phyloP scores from a whole-genome alignment of 1,140 invertebrate species.

The Formica exsecta region DNA sequence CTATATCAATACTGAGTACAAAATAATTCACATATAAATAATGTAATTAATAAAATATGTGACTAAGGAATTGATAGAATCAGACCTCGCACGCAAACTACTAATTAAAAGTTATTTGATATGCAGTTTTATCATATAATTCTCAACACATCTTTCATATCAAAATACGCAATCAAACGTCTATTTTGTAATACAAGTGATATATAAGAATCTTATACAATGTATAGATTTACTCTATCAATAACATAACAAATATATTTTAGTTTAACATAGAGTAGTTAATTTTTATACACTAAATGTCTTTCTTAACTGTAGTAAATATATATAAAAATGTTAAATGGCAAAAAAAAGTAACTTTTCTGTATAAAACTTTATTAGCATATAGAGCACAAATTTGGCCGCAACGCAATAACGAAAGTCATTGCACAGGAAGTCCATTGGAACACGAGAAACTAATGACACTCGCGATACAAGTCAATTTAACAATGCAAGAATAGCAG shows the following conservation, averaged over 20 bases:
- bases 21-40: slow-evolving; percentile 33
- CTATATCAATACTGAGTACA: slow-evolving; percentile 13
- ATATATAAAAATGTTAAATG: not conserved
- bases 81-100: not conserved
- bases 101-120: slow-evolving; percentile 10
- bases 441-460: slow-evolving; percentile 43
- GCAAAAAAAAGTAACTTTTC: slow-evolving; percentile 39
- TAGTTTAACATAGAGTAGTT: slow-evolving; percentile 31
- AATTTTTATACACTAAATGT: slow-evolving; percentile 12
- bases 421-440: not conserved
- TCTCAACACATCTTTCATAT: slow-evolving; percentile 21
- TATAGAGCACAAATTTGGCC: slow-evolving; percentile 38
- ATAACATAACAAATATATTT: slow-evolving; percentile 23
- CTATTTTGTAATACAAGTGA: not conserved
- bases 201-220: slow-evolving; percentile 1
- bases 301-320: slow-evolving; percentile 1
- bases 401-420: slow-evolving; percentile 9
- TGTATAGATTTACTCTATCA: not conserved
- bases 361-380: slow-evolving; percentile 42
- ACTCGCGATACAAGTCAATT: slow-evolving; percentile 33
- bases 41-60: slow-evolving; percentile 9
- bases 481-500: slow-evolving; percentile 9
- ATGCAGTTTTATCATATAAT: not conserved
- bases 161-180: slow-evolving; percentile 5
- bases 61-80: slow-evolving; percentile 16